Percentiles rank a stretch among this genome's conserved stretches.
These are phyloP conservation scores for Epinephelus coioides DNA, from an alignment of 2,797 vertebrate genomes.

Conservation along the genomic window DNA sequence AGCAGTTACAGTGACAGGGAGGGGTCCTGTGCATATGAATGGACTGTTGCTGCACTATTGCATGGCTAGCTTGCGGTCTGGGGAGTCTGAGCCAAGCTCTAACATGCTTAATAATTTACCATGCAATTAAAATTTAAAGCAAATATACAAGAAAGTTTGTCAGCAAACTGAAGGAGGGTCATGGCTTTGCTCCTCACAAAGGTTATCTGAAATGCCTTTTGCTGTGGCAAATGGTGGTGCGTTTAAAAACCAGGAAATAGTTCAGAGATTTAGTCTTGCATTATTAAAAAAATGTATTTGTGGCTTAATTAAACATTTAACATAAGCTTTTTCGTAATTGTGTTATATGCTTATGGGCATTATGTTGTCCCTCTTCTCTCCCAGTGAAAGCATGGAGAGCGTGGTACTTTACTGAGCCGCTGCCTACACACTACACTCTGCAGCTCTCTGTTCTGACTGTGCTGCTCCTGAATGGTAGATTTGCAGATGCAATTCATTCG, in stretches of 20 bases:
- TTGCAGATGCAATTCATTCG: constrained; percentile 9
- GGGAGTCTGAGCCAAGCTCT: constrained; percentile 47
- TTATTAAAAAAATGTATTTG: constrained; percentile 65
- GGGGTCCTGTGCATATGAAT: constrained; percentile 28
- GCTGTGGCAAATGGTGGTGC: constrained; percentile 2
- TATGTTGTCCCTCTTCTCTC: constrained; percentile 26
- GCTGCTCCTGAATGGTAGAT: constrained; percentile 3
- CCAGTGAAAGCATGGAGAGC: constrained; percentile 13
- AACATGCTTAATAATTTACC: constrained; percentile 74
- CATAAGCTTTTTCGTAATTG: constrained; percentile 44
- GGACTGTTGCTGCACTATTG: constrained; percentile 57
- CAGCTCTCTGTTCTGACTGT: constrained; percentile 1
- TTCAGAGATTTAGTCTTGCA: constrained; percentile 66
- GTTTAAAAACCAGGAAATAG: constrained; percentile 44
- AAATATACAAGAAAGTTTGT: constrained; percentile 75
- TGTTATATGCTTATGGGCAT: constrained; percentile 41
- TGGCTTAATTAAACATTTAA: constrained; percentile 74
- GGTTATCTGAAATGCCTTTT: constrained; percentile 41
- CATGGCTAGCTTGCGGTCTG: constrained; percentile 46
- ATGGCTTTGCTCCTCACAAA: constrained; percentile 35
- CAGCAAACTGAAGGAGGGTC: constrained; percentile 66
- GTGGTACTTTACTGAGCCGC: constrained; percentile 10
- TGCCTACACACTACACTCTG: constrained; percentile 2
- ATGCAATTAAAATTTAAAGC: constrained; percentile 76
- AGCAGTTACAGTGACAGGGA: constrained; percentile 13